Conservation (phyloP, 2,888 invertebrate genomes). For the Cryptocephalus moraei region DNA sequence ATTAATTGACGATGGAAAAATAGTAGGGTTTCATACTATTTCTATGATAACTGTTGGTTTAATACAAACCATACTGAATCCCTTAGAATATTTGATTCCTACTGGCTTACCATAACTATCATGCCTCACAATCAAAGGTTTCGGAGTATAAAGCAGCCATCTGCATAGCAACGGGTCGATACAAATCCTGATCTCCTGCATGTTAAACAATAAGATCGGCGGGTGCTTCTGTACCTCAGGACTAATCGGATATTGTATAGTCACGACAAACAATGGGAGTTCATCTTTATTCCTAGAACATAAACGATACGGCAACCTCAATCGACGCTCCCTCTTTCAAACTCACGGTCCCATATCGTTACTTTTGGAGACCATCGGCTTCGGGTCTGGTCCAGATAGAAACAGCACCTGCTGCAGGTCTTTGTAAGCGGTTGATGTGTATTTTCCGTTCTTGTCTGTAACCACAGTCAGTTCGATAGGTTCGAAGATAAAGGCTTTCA, state of each 20-base stretch:
- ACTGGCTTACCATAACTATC: constrained; percentile 12
- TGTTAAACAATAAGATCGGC: constrained; percentile 40
- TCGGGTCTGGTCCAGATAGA: constrained; percentile 44
- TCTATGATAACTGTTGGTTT: no score
- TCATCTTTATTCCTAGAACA: constrained; percentile 15
- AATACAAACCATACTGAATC: no score
- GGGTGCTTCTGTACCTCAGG: constrained; percentile 38
- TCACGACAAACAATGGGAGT: constrained; percentile 33
- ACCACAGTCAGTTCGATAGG: constrained; percentile 18
- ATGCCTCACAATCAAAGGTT: constrained; percentile 11
- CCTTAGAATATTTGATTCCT: background rate
- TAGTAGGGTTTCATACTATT: no score
- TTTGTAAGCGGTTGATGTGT: constrained; percentile 4
- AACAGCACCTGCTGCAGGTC: constrained; percentile 43
- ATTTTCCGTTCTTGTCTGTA: constrained; percentile 2
- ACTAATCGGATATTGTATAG: constrained; percentile 38
- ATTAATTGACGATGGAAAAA: no score
- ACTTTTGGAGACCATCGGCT: constrained; percentile 4
- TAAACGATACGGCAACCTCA: no score
- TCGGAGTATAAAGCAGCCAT: constrained; percentile 51
- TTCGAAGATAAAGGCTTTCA: constrained; percentile 45
- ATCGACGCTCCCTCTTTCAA: no score
- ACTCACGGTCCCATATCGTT: no score
- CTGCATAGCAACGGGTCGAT: constrained; percentile 55
- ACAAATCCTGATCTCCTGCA: constrained; percentile 43